Conservation (phyloP, 2,113 vertebrate species). For the Trochalopteron elliotii region DNA sequence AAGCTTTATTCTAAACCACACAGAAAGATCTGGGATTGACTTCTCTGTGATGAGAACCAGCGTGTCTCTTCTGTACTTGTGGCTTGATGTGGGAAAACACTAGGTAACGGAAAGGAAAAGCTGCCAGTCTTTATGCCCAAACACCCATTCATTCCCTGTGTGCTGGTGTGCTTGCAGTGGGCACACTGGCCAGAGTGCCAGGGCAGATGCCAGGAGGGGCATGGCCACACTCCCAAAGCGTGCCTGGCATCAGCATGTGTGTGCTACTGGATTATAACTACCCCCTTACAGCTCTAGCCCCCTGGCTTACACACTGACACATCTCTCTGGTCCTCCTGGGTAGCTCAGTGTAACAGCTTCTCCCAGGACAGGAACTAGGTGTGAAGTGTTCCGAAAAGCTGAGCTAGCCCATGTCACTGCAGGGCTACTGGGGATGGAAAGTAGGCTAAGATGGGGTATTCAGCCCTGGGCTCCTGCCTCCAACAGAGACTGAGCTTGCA, state of each 20-base stretch:
- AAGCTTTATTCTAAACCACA: neutral
- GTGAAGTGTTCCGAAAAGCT: neutral
- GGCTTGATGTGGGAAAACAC: neutral
- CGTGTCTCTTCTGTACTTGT: neutral
- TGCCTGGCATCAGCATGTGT: rapidly evolving
- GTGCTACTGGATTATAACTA: too few relatives aligned
- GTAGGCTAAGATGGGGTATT: rapidly evolving
- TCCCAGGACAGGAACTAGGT: neutral
- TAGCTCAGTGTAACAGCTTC: neutral
- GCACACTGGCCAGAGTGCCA: neutral
- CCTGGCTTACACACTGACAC: neutral
- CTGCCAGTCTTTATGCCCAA: rapidly evolving
- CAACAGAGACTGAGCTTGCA: neutral
- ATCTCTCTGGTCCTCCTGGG: neutral
- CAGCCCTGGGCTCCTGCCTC: neutral
- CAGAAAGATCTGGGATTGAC: neutral
- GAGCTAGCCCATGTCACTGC: neutral
- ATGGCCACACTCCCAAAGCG: rapidly evolving
- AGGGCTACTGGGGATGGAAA: neutral
- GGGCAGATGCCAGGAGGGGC: neutral
- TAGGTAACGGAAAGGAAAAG: neutral
- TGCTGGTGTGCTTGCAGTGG: neutral
- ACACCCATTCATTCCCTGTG: rapidly evolving
- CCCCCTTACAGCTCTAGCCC: neutral
- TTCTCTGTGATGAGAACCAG: neutral